Evolutionary conservation across 2,797 vertebrate species (phyloP), one percentile per base, ranked within the genome.

Genomic region (Coregonus ussuriensis): DNA sequence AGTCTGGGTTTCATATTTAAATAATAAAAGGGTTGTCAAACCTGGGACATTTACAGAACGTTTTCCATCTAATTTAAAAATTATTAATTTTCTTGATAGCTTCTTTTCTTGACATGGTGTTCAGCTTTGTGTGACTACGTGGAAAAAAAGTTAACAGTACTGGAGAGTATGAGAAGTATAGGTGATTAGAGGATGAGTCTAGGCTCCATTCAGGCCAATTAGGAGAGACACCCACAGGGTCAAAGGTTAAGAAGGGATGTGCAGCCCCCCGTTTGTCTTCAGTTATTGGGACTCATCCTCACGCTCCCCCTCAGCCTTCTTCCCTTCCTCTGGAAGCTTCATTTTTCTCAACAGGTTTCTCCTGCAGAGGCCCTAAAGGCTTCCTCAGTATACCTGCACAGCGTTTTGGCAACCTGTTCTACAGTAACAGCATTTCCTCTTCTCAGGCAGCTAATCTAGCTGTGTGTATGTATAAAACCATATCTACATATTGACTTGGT

Each of bases 401-500:
- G 88, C 84, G 87, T 89, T 91, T 89, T 89, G 87, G 90, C 90
- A 94, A 89, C 84, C 77, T 80, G 86, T 90, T 90, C 83, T 79
- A 87, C 73, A 63, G 88, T 83, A 80, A 84, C 88, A 62, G 56
- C 56, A 7, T 21, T 62, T 88, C 84, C 81, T 82, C 88, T 88
- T 87, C 86, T 79, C 81, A 89, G 82, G 80, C 88, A 89, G 87
- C 87, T 90, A 86, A 7, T 33, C 59, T 62, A 62, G 4, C 54
- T 85, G 89, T 86, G 85, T 88, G 80, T 82, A 16, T 82, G 77
- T 81, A 68, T 72, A 83, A 91, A 79, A 16, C 72, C 87, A 88
- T 94, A 93, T 94, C 93, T 93, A 94, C 94, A 95, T 95, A 94
- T 95, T 95, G 93, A 95, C 93, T 94, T 53, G 88, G 83, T 92